Evolutionary conservation across 2,797 vertebrate genomes (phyloP).

Genomic region (Arctocebus calabarensis): DNA sequence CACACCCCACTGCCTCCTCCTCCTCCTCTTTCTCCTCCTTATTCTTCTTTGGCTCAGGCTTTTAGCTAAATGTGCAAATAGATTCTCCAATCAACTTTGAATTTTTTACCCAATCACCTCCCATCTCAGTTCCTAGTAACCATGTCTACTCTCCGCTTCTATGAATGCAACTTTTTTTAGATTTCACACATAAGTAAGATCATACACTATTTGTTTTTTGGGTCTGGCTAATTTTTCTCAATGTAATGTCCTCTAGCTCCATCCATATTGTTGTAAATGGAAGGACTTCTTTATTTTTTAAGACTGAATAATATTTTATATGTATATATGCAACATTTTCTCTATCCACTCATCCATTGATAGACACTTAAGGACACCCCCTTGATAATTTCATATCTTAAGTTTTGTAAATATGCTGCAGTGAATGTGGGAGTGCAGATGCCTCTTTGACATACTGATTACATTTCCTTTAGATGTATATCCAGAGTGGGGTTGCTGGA

Average conservation of each 20-base stretch:
- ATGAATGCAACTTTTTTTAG: background rate
- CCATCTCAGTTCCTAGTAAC: background rate
- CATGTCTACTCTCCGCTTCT: background rate
- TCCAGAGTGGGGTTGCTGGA: background rate
- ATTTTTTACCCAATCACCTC: background rate
- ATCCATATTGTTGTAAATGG: background rate
- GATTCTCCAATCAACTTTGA: background rate
- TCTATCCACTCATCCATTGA: background rate
- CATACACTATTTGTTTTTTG: background rate
- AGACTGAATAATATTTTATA: background rate
- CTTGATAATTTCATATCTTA: background rate
- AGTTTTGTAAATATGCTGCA: background rate
- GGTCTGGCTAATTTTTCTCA: background rate
- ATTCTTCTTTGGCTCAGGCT: background rate
- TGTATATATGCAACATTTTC: background rate
- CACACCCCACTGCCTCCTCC: too few relatives aligned
- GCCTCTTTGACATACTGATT: background rate
- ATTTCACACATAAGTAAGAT: background rate
- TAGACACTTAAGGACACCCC: too few relatives aligned
- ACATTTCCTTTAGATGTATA: background rate
- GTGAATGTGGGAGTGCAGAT: background rate
- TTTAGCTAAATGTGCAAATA: constrained; percentile 31
- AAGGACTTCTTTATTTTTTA: background rate
- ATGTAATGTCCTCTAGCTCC: background rate
- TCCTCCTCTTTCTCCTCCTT: background rate